phyloP scores from a whole-genome alignment of 1,140 invertebrate species.

The Drosophila santomea region DNA sequence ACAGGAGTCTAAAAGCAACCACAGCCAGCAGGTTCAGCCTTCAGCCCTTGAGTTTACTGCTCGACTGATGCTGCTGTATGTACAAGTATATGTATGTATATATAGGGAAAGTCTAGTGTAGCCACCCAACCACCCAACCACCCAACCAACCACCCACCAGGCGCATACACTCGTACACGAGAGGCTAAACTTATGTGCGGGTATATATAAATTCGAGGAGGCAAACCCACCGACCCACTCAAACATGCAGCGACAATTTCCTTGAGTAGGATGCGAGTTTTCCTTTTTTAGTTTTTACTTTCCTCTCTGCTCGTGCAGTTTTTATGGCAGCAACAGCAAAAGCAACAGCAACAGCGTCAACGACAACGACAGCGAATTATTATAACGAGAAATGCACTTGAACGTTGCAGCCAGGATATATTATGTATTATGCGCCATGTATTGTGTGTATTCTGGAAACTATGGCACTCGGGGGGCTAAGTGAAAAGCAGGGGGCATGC shows the following conservation, averaged over 20 bases:
- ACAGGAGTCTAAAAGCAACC: slow-evolving; percentile 24
- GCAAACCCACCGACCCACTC: slow-evolving; percentile 15
- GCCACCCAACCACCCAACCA: neutral
- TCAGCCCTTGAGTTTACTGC: slow-evolving; percentile 28
- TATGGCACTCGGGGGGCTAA: slow-evolving; percentile 30
- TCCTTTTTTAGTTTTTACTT: slow-evolving; percentile 57
- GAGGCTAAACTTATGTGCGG: slow-evolving; percentile 9
- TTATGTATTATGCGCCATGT: slow-evolving; percentile 1
- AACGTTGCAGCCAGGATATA: slow-evolving; percentile 49
- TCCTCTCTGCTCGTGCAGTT: slow-evolving; percentile 42
- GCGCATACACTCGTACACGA: neutral
- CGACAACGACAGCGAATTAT: slow-evolving; percentile 50
- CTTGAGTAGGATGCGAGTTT: slow-evolving; percentile 73
- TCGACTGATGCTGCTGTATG: slow-evolving; percentile 22
- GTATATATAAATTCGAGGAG: slow-evolving; percentile 23
- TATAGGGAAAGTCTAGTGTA: neutral
- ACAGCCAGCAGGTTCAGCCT: slow-evolving; percentile 27
- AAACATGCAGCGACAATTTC: slow-evolving; percentile 74
- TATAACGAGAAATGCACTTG: slow-evolving; percentile 73
- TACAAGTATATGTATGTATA: neutral
- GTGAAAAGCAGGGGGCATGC: neutral
- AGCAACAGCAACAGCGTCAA: slow-evolving; percentile 29
- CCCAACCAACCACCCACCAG: slow-evolving; percentile 1
- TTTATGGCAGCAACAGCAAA: slow-evolving; percentile 38
- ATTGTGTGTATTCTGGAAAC: slow-evolving; percentile 10